Evolutionary conservation across 1,140 invertebrate genomes (phyloP), one percentile per base, ranked within the genome.

Genomic region (Neodiprion pinetum): DNA sequence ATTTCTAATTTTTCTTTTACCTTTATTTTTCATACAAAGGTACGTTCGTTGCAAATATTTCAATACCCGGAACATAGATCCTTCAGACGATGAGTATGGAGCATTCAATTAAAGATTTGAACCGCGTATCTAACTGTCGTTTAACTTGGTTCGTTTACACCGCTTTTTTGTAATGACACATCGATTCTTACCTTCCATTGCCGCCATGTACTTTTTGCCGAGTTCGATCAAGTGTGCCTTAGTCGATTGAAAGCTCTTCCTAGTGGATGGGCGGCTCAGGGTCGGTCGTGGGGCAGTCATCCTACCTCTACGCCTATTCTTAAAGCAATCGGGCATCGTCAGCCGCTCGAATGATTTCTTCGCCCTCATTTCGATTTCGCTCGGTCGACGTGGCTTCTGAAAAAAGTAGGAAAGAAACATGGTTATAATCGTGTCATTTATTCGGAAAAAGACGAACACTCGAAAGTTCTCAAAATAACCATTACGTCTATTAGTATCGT

Each of bases 311-410:
- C 70, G 67, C 48, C 77, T 90, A 48, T 90, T 89, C 75, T 88
- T 88, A 81, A 90, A 91, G 91, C 91, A 92, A 40, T 91, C 90
- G 1, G 91, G 91, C 0, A 92, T 85, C 74, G 90, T 88, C 0
- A 92, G 84, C 70, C 89, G 90, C 77, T 90, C 84, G 28, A 91
- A 80, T 8, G 91, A 92, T 67, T 88, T 85, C 67, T 89, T 84
- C 8, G 92, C 88, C 28, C 90, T 84, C 49, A 91, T 80, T 83
- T 92, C 90, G 40, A 90, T 88, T 50, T 91, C 90, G 0, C 86
- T 85, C 67, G 88, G 48, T 80, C 82, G 67, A 69, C 78, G 53
- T 17, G 53, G n/a, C n/a, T 61, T 61, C 53, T 61, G 8, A 17
- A 61, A 61, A 61, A 17, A 61, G 53, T 61, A 5, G 11, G 11